phyloP scores from a whole-genome alignment of 2,113 vertebrate genomes.

The Hemichromis elongatus region DNA sequence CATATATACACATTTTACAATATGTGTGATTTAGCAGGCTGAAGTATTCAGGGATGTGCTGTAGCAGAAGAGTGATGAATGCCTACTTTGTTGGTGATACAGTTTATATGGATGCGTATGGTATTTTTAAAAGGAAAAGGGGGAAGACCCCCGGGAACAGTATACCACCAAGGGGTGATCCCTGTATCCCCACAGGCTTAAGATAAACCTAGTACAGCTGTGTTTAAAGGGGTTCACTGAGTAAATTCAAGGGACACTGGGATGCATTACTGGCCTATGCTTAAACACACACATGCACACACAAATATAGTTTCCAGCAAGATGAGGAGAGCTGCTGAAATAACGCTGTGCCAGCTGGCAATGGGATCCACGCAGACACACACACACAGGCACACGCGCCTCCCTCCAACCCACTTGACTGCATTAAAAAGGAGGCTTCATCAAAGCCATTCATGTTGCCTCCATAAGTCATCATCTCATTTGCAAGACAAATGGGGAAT shows the following conservation, averaged over 20 bases:
- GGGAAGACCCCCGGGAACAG: slow-evolving; percentile 49
- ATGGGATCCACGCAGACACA: slow-evolving; percentile 24
- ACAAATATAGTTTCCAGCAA: neutral
- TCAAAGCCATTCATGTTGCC: slow-evolving; percentile 64
- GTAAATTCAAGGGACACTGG: slow-evolving; percentile 51
- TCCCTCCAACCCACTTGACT: slow-evolving; percentile 59
- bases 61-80: slow-evolving; percentile 61
- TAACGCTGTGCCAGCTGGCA: slow-evolving; percentile 58
- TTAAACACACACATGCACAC: neutral
- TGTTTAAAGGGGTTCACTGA: slow-evolving; percentile 56
- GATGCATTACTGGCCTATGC: neutral
- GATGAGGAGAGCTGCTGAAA: slow-evolving; percentile 49
- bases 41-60: slow-evolving; percentile 35
- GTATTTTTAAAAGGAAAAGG: neutral
- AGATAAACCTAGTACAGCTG: slow-evolving; percentile 63
- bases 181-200: slow-evolving; percentile 40
- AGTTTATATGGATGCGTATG: neutral
- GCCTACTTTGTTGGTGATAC: slow-evolving; percentile 47
- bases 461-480: slow-evolving; percentile 68
- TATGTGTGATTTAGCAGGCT: slow-evolving; percentile 49
- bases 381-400: slow-evolving; percentile 7
- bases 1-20: slow-evolving; percentile 22
- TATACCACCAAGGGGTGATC: slow-evolving; percentile 39
- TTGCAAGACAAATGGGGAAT: slow-evolving; percentile 69
- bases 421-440: slow-evolving; percentile 64